Evolutionary conservation across 2,113 vertebrate genomes (phyloP).

Genomic region (Cyprinodon tularosa): DNA sequence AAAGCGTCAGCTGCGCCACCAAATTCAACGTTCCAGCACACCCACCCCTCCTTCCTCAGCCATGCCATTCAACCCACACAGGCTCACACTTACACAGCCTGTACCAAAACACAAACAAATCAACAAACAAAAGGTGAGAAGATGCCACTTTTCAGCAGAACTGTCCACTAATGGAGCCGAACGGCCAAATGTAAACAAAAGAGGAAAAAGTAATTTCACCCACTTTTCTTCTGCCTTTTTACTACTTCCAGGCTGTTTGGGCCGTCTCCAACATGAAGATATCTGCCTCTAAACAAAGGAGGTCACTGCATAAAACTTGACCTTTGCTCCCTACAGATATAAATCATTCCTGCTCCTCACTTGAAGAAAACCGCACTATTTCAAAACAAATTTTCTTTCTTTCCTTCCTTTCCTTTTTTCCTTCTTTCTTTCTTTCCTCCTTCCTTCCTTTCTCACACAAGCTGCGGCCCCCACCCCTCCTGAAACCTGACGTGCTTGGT

Average conservation of each 20-base stretch:
- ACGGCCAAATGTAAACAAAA: constrained; percentile 1
- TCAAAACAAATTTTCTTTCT: constrained; percentile 22
- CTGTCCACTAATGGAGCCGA: constrained; percentile 11
- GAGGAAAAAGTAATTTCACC: background rate
- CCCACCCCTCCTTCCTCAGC: constrained; percentile 65
- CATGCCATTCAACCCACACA: constrained; percentile 56
- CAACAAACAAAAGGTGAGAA: constrained; percentile 67
- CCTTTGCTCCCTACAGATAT: constrained; percentile 83
- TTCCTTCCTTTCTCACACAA: constrained; percentile 68
- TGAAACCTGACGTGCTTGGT: constrained; percentile 84
- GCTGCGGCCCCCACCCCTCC: constrained; percentile 46
- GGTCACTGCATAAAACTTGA: constrained; percentile 82
- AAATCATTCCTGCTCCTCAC: constrained; percentile 67
- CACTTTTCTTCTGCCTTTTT: constrained; percentile 26
- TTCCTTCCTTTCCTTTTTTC: too few relatives aligned
- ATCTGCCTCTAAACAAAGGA: constrained; percentile 78
- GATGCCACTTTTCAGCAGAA: constrained; percentile 41
- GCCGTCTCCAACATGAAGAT: constrained; percentile 75
- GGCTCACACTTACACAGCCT: constrained; percentile 49
- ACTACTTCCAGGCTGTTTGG: constrained; percentile 55
- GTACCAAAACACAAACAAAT: constrained; percentile 66
- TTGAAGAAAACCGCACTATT: constrained; percentile 41
- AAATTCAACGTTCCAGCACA: constrained; percentile 82
- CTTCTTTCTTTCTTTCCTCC: too few relatives aligned
- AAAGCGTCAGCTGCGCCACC: constrained; percentile 78